Conservation (phyloP, 2,113 vertebrate species). For the Egretta garzetta region DNA sequence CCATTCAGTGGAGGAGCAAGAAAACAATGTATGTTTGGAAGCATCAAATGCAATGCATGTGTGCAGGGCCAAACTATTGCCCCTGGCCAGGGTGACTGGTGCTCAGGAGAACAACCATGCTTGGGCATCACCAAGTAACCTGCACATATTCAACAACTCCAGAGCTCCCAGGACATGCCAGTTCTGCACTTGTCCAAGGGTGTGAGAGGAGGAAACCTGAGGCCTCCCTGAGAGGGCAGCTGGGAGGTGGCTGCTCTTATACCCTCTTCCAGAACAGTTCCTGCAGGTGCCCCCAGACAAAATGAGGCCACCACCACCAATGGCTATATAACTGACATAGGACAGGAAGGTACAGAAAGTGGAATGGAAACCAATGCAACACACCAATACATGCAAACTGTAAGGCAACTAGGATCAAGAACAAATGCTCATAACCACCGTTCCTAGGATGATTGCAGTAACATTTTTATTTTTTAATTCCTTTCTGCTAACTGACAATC, state of each 20-base stretch:
- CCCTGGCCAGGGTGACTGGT: fast-evolving
- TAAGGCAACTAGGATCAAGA: background rate
- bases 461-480: background rate
- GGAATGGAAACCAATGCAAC: background rate
- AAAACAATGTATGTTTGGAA: background rate
- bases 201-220: background rate
- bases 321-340: background rate
- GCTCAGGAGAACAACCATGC: background rate
- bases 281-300: background rate
- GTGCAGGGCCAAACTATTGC: background rate
- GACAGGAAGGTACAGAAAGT: background rate
- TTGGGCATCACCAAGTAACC: background rate
- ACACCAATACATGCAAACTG: background rate
- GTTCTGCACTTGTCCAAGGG: background rate
- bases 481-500: background rate
- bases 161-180: background rate
- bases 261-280: background rate
- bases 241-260: background rate
- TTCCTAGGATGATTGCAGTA: background rate
- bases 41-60: fast-evolving
- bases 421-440: background rate
- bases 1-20: background rate
- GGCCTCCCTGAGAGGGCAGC: background rate
- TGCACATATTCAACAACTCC: background rate
- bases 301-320: background rate